Base-by-base conservation (phyloP, 2,888 invertebrate genomes). In the Orthosia gothica region DNA sequence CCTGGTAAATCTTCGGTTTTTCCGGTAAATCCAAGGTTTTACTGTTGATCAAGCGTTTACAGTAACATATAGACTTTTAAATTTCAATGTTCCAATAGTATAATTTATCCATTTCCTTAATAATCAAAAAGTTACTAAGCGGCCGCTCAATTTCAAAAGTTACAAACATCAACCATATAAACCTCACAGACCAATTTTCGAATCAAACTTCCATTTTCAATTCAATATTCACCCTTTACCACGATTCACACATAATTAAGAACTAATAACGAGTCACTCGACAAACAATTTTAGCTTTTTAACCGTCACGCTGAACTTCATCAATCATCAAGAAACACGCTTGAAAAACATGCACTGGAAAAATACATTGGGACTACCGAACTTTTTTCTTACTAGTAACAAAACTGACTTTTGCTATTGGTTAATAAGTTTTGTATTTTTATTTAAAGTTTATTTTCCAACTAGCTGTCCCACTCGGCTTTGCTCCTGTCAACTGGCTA, bases 311-410 rank as follows among this genome's bases (percentile, higher is more conserved):
- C 50, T 40, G 23, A 59, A 75, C 45, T 74, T 64, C 89, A 89
- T 89, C 84, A 87, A 89, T 89, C 87, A 89, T 85, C 82, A 40
- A 71, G 83, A 59, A 84, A 83, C 83, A 75, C 82, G 89, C 88
- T 89, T 89, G 84, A 88, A 90, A 90, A 90, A 89, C 87, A 84
- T 86, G 40, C 40, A 40, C 40, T 9, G 40, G 40, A 40, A 40
- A 40, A 40, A 40, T 9, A 4, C 9, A 40, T 9, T 40, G 40
- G 40, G 9, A 40, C 40, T 40, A 9, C 1, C 40, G 40, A 40
- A 40, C 40, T 40, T 40, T 40, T 40, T 9, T 40, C 40, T 40
- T 40, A 40, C 40, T 40, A 40, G 1, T 9, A 40, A 40, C 40
- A 40, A 40, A 40, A 40, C 40, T 1, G 40, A 40, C 9, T 40